Conservation (phyloP, 2,113 vertebrate species). For the Calyptommatus sinebrachiatus region DNA sequence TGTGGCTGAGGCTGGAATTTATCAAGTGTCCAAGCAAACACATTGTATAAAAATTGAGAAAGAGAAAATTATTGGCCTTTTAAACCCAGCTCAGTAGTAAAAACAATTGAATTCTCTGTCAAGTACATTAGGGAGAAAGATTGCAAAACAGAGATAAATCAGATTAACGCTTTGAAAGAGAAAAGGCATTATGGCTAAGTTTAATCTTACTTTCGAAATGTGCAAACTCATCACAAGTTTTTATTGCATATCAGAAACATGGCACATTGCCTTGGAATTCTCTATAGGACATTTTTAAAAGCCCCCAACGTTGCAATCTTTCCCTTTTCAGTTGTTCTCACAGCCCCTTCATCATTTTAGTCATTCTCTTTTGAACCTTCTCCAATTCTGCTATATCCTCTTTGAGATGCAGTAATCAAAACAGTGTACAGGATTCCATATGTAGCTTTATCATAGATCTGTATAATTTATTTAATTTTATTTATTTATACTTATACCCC, state of each 20-base stretch:
- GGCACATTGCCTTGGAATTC: slow-evolving; percentile 4
- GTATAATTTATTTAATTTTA: too few species aligned
- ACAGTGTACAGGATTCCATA: too few species aligned
- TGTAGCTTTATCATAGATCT: too few species aligned
- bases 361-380: too few species aligned
- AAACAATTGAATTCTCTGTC: slow-evolving; percentile 38
- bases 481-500: too few species aligned
- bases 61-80: slow-evolving; percentile 55
- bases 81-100: slow-evolving; percentile 37
- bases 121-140: slow-evolving; percentile 50
- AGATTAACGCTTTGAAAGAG: slow-evolving; percentile 52
- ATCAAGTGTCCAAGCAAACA: slow-evolving; percentile 37
- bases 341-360: too few species aligned
- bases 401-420: too few species aligned
- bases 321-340: too few species aligned
- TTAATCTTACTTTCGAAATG: slow-evolving; percentile 54
- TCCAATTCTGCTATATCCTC: too few species aligned
- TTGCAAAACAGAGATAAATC: slow-evolving; percentile 43
- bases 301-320: not conserved
- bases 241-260: slow-evolving; percentile 22
- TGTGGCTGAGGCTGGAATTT: slow-evolving; percentile 50
- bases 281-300: not conserved
- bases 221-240: slow-evolving; percentile 34
- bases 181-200: slow-evolving; percentile 47
- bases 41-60: slow-evolving; percentile 46